Percentiles rank a stretch among this genome's conserved stretches.
Evolutionary conservation across 37 sponge, comb jelly and placozoan species (phyloP).

Genomic region (Geodia barretti): DNA sequence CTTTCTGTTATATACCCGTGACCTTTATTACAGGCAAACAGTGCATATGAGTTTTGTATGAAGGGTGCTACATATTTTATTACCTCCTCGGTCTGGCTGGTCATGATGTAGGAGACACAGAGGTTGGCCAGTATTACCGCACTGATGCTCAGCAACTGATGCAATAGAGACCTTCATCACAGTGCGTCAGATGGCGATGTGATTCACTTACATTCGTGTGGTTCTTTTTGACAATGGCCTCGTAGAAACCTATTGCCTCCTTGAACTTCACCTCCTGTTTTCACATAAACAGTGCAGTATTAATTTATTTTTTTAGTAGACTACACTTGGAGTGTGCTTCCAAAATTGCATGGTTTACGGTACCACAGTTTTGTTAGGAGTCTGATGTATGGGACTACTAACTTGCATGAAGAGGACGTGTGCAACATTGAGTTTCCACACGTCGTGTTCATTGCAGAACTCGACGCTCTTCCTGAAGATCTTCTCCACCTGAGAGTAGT

Average conservation of each 20-base stretch:
- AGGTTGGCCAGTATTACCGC: slow-evolving; percentile 98
- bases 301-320: too few relatives aligned
- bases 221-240: slow-evolving; percentile 95
- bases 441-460: slow-evolving; percentile 94
- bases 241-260: slow-evolving; percentile 96
- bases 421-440: slow-evolving; percentile 97
- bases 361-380: too few relatives aligned
- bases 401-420: slow-evolving; percentile 98
- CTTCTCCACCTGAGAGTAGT: slow-evolving; percentile 93
- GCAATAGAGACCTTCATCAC: too few relatives aligned
- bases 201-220: slow-evolving; percentile 80
- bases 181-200: too few relatives aligned
- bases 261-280: slow-evolving; percentile 92
- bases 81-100: slow-evolving; percentile 93
- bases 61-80: too few relatives aligned
- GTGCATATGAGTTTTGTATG: too few relatives aligned
- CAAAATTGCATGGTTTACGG: too few relatives aligned
- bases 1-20: too few relatives aligned
- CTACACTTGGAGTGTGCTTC: too few relatives aligned
- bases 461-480: slow-evolving; percentile 97
- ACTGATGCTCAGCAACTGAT: slow-evolving; percentile 85
- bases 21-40: too few relatives aligned
- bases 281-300: not conserved
- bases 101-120: slow-evolving; percentile 99
- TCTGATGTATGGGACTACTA: not conserved